Evolutionary conservation across 2,113 vertebrate species (phyloP).

Genomic region (Aegotheles bennettii): DNA sequence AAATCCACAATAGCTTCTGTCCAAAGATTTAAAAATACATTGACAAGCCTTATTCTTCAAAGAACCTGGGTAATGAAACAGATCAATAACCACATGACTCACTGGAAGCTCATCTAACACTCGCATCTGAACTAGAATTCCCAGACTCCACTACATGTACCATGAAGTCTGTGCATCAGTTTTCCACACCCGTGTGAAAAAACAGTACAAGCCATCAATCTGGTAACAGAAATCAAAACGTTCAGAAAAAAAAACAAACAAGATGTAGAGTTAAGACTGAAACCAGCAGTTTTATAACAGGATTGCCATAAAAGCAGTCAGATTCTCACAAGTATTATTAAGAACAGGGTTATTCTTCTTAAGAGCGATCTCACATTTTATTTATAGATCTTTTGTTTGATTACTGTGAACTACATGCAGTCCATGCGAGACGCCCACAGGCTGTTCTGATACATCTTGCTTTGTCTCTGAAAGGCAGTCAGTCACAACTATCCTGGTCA

Average conservation of each 20-base stretch:
- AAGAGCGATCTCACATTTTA: background rate
- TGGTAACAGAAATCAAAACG: background rate
- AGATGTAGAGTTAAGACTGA: background rate
- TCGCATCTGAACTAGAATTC: background rate
- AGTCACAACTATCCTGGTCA: background rate
- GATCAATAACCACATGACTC: background rate
- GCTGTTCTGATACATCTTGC: background rate
- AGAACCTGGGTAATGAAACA: background rate
- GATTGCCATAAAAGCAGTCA: background rate
- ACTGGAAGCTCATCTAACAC: background rate
- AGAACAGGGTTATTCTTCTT: background rate
- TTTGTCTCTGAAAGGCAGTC: background rate
- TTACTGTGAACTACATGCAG: background rate
- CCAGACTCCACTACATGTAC: background rate
- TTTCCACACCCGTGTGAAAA: background rate
- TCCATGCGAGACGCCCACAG: rapidly evolving
- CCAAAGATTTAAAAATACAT: background rate
- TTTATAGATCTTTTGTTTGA: background rate
- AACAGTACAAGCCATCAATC: background rate
- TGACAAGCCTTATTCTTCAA: background rate
- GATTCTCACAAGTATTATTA: background rate
- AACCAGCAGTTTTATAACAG: background rate
- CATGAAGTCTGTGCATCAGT: background rate
- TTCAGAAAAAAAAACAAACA: background rate
- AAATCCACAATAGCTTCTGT: background rate